A percentile compares a stretch with the other conserved stretches of the same genome.
phyloP scores from a whole-genome alignment of 2,113 vertebrate genomes.

The Polyodon spathula region DNA sequence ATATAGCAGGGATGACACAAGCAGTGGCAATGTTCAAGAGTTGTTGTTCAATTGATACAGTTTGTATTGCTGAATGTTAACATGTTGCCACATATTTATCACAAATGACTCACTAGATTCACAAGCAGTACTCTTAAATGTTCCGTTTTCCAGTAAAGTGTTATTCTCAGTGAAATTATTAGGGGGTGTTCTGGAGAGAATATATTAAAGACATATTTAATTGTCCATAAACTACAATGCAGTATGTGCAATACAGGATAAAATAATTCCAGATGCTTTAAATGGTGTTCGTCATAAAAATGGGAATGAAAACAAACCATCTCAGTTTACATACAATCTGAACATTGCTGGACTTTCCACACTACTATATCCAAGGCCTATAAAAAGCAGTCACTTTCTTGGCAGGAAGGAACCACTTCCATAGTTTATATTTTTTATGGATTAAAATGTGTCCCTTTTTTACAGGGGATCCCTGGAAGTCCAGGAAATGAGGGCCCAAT shows the following conservation, averaged over 20 bases:
- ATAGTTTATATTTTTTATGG: neutral
- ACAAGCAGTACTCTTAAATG: too few species aligned
- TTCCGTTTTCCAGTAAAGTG: too few species aligned
- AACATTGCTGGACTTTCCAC: neutral
- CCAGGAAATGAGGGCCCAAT: conserved; percentile 48
- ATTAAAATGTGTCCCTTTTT: neutral
- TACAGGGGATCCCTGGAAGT: conserved; percentile 56
- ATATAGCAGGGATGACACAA: too few species aligned
- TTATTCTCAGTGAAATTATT: neutral
- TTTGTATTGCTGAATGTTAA: too few species aligned
- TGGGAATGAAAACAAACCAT: neutral
- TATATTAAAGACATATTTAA: conserved; percentile 9
- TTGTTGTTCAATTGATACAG: too few species aligned
- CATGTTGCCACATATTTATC: too few species aligned
- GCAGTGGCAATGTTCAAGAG: too few species aligned
- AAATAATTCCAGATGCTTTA: neutral
- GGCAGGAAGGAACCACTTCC: too few species aligned
- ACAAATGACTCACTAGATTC: too few species aligned
- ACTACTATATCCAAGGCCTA: neutral
- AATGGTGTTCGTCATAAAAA: neutral
- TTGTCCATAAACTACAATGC: neutral
- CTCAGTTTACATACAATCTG: neutral
- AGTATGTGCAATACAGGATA: neutral
- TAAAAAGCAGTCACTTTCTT: too few species aligned
- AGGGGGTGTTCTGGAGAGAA: neutral